Percentiles rank a stretch among this genome's conserved stretches.
These are phyloP conservation scores for Oryzias curvinotus DNA, from an alignment of 2,113 vertebrate species.

Conservation along the genomic window DNA sequence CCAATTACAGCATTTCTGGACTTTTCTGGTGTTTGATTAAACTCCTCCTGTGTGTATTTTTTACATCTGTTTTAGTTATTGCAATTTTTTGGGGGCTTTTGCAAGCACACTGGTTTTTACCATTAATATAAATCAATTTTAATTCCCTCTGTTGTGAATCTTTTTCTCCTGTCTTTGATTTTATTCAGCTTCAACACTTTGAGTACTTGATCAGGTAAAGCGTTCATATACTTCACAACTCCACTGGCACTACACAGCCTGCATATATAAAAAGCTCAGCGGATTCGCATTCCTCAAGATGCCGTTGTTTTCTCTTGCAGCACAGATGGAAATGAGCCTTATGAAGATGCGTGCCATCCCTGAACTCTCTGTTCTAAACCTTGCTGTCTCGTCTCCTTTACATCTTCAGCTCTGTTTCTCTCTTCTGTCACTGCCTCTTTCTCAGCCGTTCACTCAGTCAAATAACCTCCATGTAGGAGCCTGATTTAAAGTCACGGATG, in stretches of 20 bases:
- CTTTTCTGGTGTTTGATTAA: not conserved
- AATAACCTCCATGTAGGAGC: constrained; percentile 22
- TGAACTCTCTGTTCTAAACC: constrained; percentile 38
- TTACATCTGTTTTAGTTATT: not conserved
- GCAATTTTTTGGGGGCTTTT: not conserved
- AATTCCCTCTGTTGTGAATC: constrained; percentile 11
- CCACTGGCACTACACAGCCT: constrained; percentile 36
- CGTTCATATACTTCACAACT: constrained; percentile 35
- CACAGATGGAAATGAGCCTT: constrained; percentile 57
- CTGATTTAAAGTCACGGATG: constrained; percentile 36
- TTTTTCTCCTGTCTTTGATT: not conserved
- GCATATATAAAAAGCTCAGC: constrained; percentile 40
- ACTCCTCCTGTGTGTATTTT: not conserved
- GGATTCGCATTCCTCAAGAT: constrained; percentile 30
- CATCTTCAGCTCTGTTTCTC: constrained; percentile 11
- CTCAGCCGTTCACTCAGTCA: constrained; percentile 41
- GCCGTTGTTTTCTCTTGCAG: constrained; percentile 36
- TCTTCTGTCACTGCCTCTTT: constrained; percentile 36
- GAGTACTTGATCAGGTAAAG: constrained; percentile 60
- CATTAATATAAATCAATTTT: constrained; percentile 1
- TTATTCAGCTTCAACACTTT: constrained; percentile 16
- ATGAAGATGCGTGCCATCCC: constrained; percentile 68
- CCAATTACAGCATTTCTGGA: too few species aligned
- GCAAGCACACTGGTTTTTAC: not conserved
- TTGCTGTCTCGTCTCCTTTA: constrained; percentile 45